Evolutionary conservation across 2,888 invertebrate species (phyloP), one percentile per base, ranked within the genome.

Genomic region (Drosophila diplacantha): DNA sequence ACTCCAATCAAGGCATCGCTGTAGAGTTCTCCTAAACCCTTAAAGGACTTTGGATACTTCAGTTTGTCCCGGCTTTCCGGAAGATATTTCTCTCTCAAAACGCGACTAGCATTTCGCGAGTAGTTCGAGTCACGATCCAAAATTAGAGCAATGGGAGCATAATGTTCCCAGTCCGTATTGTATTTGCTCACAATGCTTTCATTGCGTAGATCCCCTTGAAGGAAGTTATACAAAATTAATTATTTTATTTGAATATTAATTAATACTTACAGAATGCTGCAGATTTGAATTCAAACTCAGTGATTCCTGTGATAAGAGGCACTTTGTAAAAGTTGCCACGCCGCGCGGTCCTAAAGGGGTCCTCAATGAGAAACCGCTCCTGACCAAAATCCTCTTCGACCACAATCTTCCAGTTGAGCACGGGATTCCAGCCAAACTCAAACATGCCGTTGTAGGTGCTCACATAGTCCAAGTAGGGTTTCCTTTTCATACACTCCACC

Each of bases 331-430:
- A 90, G 38, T 90, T 87, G 0, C 92, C 91, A 41, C 89, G 80
- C 7, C 88, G 85, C 26, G 92, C 90, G 0, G 91, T 87, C 29
- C 90, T 89, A 38, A 89, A 86, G 0, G 93, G 93, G 72, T 92
- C 89, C 9, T 90, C 90, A 0, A 89, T 66, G 6, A 93, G 85
- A 83, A 92, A 93, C 64, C 92, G 88, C 78, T 92, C 91, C 73
- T 92, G 91, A 0, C 92, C 92, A 58, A 91, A 90, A 76, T 92
- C 91, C 0, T 89, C 89, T 79, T 93, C 93, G 8, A 93, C 89
- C 0, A 93, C 91, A 3, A 92, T 91, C 5, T 77, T 75, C 92
- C 92, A 93, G 16, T 91, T 81, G 4, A 82, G 59, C 5, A 86
- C 70, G 0, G 87, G 87, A 74, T 75, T 81, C 72, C 74, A 74